phyloP scores from a whole-genome alignment of 92 coral and sea anemone genomes.

The Palythoa grandiflora region DNA sequence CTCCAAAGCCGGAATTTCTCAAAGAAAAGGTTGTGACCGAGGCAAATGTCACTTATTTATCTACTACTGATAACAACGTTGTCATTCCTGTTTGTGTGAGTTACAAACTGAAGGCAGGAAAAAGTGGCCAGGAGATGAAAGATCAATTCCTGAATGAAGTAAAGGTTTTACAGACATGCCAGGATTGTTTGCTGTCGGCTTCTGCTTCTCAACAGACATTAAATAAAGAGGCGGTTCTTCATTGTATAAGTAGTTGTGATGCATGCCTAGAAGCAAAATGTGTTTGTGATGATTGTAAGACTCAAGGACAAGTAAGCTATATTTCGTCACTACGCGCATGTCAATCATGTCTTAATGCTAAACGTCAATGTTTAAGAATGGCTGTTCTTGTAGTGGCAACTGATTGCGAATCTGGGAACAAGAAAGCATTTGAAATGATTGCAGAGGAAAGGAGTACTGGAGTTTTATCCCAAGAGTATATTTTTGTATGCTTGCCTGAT shows the following conservation, averaged over 20 bases:
- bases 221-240: not conserved
- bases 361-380: constrained; percentile 25
- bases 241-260: not conserved
- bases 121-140: constrained; percentile 62
- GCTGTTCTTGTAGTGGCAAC: constrained; percentile 52
- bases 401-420: constrained; percentile 46
- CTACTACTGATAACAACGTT: constrained; percentile 43
- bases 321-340: constrained; percentile 50
- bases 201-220: not conserved
- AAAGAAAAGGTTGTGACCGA: constrained; percentile 51
- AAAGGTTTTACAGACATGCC: constrained; percentile 42
- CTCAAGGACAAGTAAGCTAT: constrained; percentile 59
- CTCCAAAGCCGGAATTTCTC: constrained; percentile 43
- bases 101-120: constrained; percentile 52
- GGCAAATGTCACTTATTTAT: constrained; percentile 43
- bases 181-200: not conserved
- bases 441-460: not conserved
- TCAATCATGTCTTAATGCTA: constrained; percentile 33
- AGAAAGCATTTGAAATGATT: constrained; percentile 41
- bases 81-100: constrained; percentile 54
- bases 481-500: constrained; percentile 62
- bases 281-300: constrained; percentile 52
- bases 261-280: not conserved
- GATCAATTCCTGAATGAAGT: constrained; percentile 51
- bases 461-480: not conserved